phyloP scores from a whole-genome alignment of 2,888 invertebrate genomes.

The Trissonchulus latispiculum region DNA sequence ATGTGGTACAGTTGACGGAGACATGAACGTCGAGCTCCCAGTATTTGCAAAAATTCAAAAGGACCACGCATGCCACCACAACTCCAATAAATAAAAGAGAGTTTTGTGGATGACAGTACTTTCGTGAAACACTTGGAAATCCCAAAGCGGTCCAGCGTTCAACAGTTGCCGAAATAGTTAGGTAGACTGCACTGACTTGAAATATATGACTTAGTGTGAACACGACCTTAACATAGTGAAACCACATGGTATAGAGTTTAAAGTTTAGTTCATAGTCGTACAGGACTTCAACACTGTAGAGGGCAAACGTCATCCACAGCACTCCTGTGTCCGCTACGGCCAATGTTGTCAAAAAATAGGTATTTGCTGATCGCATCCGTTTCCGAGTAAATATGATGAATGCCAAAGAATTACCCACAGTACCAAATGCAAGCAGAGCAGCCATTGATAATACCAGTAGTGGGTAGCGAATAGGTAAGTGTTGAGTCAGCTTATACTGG shows the following conservation, averaged over 20 bases:
- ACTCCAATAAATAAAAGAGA: not conserved
- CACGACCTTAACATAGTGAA: not conserved
- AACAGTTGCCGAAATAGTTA: not conserved
- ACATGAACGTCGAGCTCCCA: not conserved
- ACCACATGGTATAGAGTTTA: not conserved
- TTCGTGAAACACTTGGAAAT: not conserved
- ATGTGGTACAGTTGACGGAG: not conserved
- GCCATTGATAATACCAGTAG: not conserved
- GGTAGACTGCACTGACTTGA: constrained; percentile 7
- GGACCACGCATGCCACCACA: not conserved
- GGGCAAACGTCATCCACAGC: not conserved
- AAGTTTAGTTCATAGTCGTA: constrained; percentile 2
- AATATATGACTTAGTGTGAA: constrained; percentile 1
- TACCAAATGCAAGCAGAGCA: not conserved
- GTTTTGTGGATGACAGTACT: not conserved
- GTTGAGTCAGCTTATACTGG: not conserved
- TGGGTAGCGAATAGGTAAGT: constrained; percentile 6
- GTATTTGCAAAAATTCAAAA: not conserved
- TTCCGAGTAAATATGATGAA: not conserved
- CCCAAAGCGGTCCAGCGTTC: not conserved
- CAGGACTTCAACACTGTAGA: constrained; percentile 3
- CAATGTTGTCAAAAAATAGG: not conserved
- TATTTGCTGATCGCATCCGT: not conserved
- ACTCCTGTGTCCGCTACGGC: not conserved
- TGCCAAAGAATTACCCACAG: not conserved